Base-by-base conservation (phyloP, 2,888 invertebrate species). In the Cephus pygmeus region DNA sequence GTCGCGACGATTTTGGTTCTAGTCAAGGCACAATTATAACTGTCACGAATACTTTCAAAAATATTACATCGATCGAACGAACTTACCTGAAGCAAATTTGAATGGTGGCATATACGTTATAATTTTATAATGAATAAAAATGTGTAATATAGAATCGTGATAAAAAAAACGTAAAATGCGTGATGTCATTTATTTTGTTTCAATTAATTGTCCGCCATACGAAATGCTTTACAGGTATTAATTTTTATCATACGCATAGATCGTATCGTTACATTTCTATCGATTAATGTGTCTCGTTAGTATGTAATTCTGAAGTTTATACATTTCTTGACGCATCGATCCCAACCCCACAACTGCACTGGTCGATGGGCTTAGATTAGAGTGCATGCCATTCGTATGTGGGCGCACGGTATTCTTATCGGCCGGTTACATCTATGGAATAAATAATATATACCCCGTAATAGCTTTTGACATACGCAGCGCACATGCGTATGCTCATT, bases 341-440 rank as follows among this genome's bases (percentile, higher is more conserved):
- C 56, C 56, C 23, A 56, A 23, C 56, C 56, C 6, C 9, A 56
- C 56, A 23, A 23, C 23, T 56, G 56, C 56, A 56, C 56, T 56
- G 56, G 56, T 56, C 56, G 56, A 56, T 23, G 56, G 56, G 56
- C 23, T 56, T 33, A 34, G 71, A 71, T 71, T 34, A 71, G 71
- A 31, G 31, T 71, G 71, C 71, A 71, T 34, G 71, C 12, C 12
- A 71, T 34, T 71, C 71, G 34, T 4, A 31, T 31, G 71, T 71
- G 71, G 71, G 33, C 71, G 71, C 71, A 71, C 71, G 71, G 33
- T 71, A 73, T 82, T 82, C 82, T 84, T 85, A 83, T 83, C 84
- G 78, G 85, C 79, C 36, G 79, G 76, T 80, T 85, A 85, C 85
- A 84, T 81, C 79, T 79, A 80, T 81, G 82, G 83, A 85, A 84